phyloP scores from a whole-genome alignment of 2,888 invertebrate genomes.

The Morpho helenor region DNA sequence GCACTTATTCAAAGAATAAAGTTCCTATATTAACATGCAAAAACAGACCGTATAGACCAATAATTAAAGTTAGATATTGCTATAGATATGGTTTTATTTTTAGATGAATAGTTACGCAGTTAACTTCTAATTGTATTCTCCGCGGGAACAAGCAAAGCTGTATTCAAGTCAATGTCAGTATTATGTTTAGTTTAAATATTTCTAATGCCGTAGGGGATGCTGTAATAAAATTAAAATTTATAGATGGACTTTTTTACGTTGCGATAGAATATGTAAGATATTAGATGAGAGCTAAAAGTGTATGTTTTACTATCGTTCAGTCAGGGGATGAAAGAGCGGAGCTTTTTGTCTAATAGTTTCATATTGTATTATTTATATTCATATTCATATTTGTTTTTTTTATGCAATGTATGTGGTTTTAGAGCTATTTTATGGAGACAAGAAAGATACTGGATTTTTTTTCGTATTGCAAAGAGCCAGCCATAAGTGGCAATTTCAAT shows the following conservation, averaged over 20 bases:
- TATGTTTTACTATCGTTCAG: no score
- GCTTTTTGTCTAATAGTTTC: no score
- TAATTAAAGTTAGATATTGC: not conserved
- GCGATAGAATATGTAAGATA: no score
- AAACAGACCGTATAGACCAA: not conserved
- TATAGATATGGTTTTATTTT: not conserved
- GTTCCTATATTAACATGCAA: not conserved
- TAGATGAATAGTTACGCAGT: slow-evolving; percentile 11
- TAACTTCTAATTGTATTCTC: slow-evolving; percentile 13
- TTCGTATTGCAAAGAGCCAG: no score
- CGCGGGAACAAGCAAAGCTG: slow-evolving; percentile 5
- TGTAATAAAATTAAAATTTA: slow-evolving; percentile 6
- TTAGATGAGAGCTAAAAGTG: not conserved
- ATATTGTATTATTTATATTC: no score
- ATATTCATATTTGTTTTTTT: no score
- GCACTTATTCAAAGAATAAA: slow-evolving; percentile 13
- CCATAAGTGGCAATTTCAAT: no score
- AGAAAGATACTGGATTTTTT: no score
- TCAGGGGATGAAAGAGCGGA: no score
- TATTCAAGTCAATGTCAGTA: slow-evolving; percentile 14
- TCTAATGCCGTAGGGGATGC: slow-evolving; percentile 7
- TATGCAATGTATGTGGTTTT: no score
- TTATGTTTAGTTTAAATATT: slow-evolving; percentile 8
- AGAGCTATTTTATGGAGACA: no score
- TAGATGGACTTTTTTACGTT: not conserved